A percentile compares a stretch with the other conserved stretches of the same genome.
phyloP scores from a whole-genome alignment of 2,888 invertebrate species.

The Ligdia adustata region DNA sequence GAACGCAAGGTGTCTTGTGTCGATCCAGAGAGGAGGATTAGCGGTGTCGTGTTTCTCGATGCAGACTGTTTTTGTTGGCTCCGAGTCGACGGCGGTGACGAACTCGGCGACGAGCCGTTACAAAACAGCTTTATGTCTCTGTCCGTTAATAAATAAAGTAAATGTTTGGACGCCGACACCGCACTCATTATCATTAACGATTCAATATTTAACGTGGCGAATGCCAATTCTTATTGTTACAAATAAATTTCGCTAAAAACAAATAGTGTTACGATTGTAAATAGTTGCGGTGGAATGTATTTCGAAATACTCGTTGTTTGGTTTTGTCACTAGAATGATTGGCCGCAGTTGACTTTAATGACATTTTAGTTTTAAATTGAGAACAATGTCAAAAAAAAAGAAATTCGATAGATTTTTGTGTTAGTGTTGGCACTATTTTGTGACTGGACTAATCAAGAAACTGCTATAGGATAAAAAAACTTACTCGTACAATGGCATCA shows the following conservation, averaged over 20 bases:
- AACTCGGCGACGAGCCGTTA: conserved; percentile 1
- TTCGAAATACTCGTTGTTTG: conserved; percentile 30
- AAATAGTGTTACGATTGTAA: conserved; percentile 43
- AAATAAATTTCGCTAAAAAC: conserved; percentile 47
- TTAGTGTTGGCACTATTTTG: too few relatives aligned
- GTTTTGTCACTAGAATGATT: conserved; percentile 31
- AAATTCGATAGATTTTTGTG: too few relatives aligned
- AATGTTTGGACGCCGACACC: conserved; percentile 51
- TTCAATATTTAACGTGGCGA: conserved; percentile 53
- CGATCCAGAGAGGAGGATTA: conserved; percentile 72
- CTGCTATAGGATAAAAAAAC: too few relatives aligned
- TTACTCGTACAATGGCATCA: too few relatives aligned
- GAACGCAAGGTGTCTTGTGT: conserved; percentile 78
- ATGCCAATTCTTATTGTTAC: conserved; percentile 46
- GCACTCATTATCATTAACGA: conserved; percentile 45
- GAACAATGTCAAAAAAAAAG: conserved; percentile 19
- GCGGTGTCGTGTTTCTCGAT: conserved; percentile 32
- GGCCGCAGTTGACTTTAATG: conserved; percentile 33
- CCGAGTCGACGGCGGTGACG: conserved; percentile 27
- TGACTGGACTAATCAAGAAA: too few relatives aligned
- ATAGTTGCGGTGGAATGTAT: conserved; percentile 33
- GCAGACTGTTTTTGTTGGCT: conserved; percentile 74
- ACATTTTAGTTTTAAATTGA: conserved; percentile 30
- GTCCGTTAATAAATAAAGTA: conserved; percentile 42
- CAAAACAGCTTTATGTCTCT: conserved; percentile 25